Evolutionary conservation across 2,797 vertebrate species (phyloP).

Genomic region (Chaetophractus vellerosus): DNA sequence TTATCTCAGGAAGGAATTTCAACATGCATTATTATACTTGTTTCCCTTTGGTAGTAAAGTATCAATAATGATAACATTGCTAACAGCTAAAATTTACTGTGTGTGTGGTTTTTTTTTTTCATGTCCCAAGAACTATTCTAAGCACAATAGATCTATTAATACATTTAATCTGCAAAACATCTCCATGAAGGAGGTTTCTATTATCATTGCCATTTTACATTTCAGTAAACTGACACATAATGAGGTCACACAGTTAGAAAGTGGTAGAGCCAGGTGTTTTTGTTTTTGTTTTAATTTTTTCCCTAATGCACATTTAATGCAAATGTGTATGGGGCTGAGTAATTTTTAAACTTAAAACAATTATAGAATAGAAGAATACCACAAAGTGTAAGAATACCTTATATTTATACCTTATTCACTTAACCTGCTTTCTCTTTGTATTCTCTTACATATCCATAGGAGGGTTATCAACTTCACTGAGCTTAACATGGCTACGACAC

Average conservation of each 20-base stretch:
- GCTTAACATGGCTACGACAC: background rate
- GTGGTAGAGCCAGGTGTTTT: background rate
- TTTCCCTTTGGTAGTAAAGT: background rate
- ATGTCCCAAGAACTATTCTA: background rate
- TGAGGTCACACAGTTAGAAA: background rate
- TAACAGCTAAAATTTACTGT: background rate
- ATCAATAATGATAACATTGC: background rate
- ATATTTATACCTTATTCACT: background rate
- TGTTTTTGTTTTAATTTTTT: background rate
- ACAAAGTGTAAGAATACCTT: background rate
- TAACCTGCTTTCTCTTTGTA: background rate
- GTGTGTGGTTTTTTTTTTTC: background rate
- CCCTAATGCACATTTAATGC: background rate
- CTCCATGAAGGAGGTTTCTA: background rate
- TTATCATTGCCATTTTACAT: background rate
- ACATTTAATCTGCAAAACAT: constrained; percentile 12
- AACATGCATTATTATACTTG: background rate
- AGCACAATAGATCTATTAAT: background rate
- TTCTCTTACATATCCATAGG: background rate
- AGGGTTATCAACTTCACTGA: background rate
- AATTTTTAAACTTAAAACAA: background rate
- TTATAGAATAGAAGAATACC: background rate
- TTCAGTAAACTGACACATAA: background rate
- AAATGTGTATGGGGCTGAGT: background rate
- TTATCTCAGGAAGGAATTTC: background rate